phyloP scores from a whole-genome alignment of 2,888 invertebrate genomes.

The Drosophila barbarae region DNA sequence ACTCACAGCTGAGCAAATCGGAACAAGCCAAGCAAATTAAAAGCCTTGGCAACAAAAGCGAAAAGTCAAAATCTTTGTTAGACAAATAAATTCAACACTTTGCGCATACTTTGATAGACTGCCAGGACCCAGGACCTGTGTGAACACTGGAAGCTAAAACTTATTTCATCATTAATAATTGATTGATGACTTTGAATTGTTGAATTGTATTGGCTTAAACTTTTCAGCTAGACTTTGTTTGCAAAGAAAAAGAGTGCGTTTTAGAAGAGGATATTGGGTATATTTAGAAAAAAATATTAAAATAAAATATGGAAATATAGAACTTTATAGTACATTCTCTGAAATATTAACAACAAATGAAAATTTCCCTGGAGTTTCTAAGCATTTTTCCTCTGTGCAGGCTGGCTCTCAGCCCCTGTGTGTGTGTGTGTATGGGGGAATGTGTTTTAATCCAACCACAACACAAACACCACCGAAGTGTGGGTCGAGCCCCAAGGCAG shows the following conservation, averaged over 20 bases:
- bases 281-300: neutral
- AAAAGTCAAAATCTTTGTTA: conserved; percentile 36
- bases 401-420: neutral
- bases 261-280: too few relatives aligned
- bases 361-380: too few relatives aligned
- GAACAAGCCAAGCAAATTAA: conserved; percentile 39
- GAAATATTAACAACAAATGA: neutral
- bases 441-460: conserved; percentile 48
- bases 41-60: conserved; percentile 38
- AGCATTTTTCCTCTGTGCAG: neutral
- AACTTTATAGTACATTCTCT: too few relatives aligned
- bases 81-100: conserved; percentile 49
- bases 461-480: conserved; percentile 39
- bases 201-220: neutral
- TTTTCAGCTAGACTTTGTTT: neutral
- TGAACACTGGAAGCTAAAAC: conserved; percentile 1
- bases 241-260: too few relatives aligned
- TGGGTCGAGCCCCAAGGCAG: conserved; percentile 49
- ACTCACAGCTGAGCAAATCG: conserved; percentile 5
- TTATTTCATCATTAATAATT: neutral
- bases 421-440: neutral
- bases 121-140: neutral
- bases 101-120: conserved; percentile 33
- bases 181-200: neutral
- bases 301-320: neutral